Percentiles rank a stretch among this genome's conserved stretches.
phyloP scores from a whole-genome alignment of 1,140 invertebrate genomes.

The Sogatella furcifera region DNA sequence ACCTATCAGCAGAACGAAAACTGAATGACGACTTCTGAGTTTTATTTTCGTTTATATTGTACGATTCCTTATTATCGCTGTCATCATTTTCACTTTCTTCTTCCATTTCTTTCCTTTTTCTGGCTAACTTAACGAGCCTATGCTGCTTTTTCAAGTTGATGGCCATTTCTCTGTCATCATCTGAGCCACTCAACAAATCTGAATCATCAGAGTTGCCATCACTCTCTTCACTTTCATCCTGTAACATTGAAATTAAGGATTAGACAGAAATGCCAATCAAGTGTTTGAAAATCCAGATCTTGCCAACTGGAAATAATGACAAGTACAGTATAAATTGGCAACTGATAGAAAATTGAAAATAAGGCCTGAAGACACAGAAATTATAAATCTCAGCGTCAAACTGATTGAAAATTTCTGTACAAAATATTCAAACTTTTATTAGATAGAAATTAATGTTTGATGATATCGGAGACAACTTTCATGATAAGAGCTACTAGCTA shows the following conservation, averaged over 20 bases:
- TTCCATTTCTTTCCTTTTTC: constrained; percentile 30
- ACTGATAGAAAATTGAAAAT: too few species aligned
- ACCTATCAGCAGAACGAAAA: constrained; percentile 48
- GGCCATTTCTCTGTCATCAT: constrained; percentile 66
- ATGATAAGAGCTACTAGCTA: too few species aligned
- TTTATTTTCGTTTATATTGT: constrained; percentile 38
- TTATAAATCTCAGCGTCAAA: too few species aligned
- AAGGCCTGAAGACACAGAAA: too few species aligned
- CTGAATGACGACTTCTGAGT: constrained; percentile 37
- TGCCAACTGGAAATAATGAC: too few species aligned
- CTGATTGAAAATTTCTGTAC: too few species aligned
- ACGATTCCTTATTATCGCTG: constrained; percentile 26
- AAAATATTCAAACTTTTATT: too few species aligned
- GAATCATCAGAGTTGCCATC: constrained; percentile 34
- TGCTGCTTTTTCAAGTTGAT: constrained; percentile 72
- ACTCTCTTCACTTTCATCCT: constrained; percentile 32
- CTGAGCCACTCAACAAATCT: constrained; percentile 40
- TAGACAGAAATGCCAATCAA: not conserved
- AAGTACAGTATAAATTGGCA: too few species aligned
- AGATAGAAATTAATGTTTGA: too few species aligned
- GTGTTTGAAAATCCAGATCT: too few species aligned
- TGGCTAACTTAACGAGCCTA: constrained; percentile 30
- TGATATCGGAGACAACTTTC: too few species aligned
- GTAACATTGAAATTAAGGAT: not conserved
- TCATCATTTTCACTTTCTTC: constrained; percentile 32